Evolutionary conservation across 92 coral and sea anemone species (phyloP).

Genomic region (Bergia puertoricense): DNA sequence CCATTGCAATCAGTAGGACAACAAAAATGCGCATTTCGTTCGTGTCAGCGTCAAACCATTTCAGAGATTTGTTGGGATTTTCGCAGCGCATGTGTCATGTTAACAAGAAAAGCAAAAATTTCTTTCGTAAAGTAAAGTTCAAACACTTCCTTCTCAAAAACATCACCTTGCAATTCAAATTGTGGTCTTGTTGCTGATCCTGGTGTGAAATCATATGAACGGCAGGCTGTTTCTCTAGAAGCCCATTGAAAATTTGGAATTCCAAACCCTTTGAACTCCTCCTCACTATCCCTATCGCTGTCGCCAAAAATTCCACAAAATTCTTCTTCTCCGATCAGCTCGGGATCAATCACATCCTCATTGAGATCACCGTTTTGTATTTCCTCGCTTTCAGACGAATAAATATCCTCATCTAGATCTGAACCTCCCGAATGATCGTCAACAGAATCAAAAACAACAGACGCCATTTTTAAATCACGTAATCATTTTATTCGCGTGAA

Average conservation of each 20-base stretch:
- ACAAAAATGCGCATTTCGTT: slow-evolving; percentile 6
- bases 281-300: not conserved
- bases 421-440: not conserved
- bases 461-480: slow-evolving; percentile 24
- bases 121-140: slow-evolving; percentile 5
- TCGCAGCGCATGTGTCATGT: slow-evolving; percentile 10
- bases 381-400: slow-evolving; percentile 2
- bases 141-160: not conserved
- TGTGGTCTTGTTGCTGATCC: not conserved
- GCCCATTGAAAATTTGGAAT: too few species aligned
- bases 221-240: too few species aligned
- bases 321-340: not conserved
- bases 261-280: too few species aligned
- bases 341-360: not conserved
- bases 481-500: too few species aligned
- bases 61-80: not conserved
- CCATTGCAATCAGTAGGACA: slow-evolving; percentile 30
- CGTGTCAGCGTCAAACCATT: not conserved
- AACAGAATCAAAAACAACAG: not conserved
- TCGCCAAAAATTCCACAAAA: not conserved
- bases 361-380: not conserved
- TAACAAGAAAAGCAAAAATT: not conserved
- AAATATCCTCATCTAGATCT: not conserved
- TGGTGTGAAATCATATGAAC: not conserved
- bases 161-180: not conserved